Base-by-base conservation (phyloP, 2,113 vertebrate species). In the Dolichallabes microphthalmus region DNA sequence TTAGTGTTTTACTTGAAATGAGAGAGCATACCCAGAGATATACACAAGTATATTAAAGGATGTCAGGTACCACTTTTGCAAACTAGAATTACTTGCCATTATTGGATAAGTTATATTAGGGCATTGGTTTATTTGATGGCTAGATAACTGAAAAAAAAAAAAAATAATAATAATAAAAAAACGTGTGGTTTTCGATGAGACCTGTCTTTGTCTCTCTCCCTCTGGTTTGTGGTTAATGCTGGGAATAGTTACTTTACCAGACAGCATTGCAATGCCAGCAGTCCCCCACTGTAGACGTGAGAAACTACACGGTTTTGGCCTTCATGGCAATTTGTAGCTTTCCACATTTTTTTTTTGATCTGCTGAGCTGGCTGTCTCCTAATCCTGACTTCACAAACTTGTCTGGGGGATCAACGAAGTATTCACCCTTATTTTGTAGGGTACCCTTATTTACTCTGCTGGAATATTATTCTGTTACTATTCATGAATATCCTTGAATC, bases 221-320 rank as follows among this genome's bases (percentile, higher is more conserved):
- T 69, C 66, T 57, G 25, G 57, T 57, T 39, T 80, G 84, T 81
- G 86, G 61, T 13, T 60, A 32, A 77, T 55, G 71, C 39, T 35
- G 60, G 61, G 73, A 32, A 68, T 82, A 81, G 82, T 77, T 45
- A 82, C 55, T 82, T 10, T 85, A 60, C 79, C 60, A 80, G 35
- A 61, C 50, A 39, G 82, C 81, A 82, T 75, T 77, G 19, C 77
- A 53, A 32, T 4, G 74, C 82, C 81, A 84, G 61, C 17, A 71
- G 55, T 85, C 50, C 39, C 30, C 55, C 85, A 76, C 39, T 82
- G 85, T 52, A 71, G 77, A 75, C 87, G 60, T 83, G 87, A 86
- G 68, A 52, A n/a, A 79, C 39, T 63, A 63, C 89, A 86, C 35
- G 86, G 82, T 53, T 79, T 71, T 45, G 53, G 61, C 32, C 2